These are phyloP conservation scores for Mormyrus hasselquistii DNA, from an alignment of 2,797 vertebrate species.

Conservation along the genomic window DNA sequence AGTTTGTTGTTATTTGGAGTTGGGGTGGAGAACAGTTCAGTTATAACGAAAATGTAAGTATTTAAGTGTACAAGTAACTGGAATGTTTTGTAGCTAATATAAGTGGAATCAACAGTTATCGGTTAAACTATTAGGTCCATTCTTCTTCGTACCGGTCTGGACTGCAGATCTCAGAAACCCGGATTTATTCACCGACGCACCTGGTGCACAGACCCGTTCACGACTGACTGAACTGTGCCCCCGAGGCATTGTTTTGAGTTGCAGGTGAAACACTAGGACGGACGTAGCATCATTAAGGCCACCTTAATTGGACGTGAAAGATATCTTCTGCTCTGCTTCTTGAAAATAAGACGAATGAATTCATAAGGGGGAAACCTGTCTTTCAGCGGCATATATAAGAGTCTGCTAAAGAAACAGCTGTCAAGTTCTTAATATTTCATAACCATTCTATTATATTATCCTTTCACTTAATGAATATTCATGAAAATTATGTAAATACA, in stretches of 20 bases:
- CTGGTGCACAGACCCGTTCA: neutral
- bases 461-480: slow-evolving; percentile 26
- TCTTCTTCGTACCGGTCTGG: neutral
- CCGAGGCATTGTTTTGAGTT: slow-evolving; percentile 58
- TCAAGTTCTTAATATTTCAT: slow-evolving; percentile 30
- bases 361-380: slow-evolving; percentile 29
- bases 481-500: slow-evolving; percentile 22
- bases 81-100: neutral
- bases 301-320: slow-evolving; percentile 64
- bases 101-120: neutral
- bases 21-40: neutral
- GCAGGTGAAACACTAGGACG: slow-evolving; percentile 56
- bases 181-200: neutral
- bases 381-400: slow-evolving; percentile 30
- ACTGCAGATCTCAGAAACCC: neutral
- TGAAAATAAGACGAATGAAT: slow-evolving; percentile 57
- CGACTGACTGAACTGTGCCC: neutral
- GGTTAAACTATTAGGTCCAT: neutral
- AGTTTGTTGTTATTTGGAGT: neutral
- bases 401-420: slow-evolving; percentile 24
- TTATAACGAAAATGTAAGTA: neutral
- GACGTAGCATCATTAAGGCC: slow-evolving; percentile 61
- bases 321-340: slow-evolving; percentile 59
- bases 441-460: slow-evolving; percentile 16
- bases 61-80: neutral